A percentile compares a stretch with the other conserved stretches of the same genome.
Evolutionary conservation across 2,797 vertebrate species (phyloP).

Genomic region (Brotula barbata): DNA sequence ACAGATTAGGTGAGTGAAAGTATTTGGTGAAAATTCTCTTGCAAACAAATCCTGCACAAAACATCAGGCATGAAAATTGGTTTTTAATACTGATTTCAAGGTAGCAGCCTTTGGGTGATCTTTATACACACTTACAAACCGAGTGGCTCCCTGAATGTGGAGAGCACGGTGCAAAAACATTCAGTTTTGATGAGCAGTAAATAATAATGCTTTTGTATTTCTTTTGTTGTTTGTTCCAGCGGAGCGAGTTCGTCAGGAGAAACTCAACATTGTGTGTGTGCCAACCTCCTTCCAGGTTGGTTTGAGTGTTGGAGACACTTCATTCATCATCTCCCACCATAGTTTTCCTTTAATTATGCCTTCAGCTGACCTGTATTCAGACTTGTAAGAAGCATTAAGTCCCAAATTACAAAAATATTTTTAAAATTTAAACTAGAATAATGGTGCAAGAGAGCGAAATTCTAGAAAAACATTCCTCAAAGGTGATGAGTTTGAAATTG

Average conservation of each 20-base stretch:
- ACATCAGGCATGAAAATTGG: no score
- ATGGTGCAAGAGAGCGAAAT: no score
- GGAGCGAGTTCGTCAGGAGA: slow-evolving; percentile 89
- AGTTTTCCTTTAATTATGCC: no score
- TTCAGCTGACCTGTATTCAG: no score
- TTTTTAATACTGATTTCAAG: no score
- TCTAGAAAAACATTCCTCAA: no score
- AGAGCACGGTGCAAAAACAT: neutral
- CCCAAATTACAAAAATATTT: neutral
- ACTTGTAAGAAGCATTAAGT: neutral
- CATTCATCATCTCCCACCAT: neutral
- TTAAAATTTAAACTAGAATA: no score
- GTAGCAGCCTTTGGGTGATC: no score
- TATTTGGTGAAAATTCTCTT: neutral
- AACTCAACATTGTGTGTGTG: slow-evolving; percentile 90
- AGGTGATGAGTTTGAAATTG: neutral
- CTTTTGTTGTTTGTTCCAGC: slow-evolving; percentile 73
- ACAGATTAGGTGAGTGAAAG: slow-evolving; percentile 85
- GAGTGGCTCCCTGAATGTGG: no score
- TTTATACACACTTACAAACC: no score
- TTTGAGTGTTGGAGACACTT: neutral
- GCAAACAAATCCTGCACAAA: no score
- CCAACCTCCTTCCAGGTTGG: slow-evolving; percentile 96
- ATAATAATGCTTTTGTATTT: neutral
- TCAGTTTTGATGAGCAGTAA: neutral